Evolutionary conservation across 2,113 vertebrate genomes (phyloP), one percentile per base, ranked within the genome.

Genomic region (Platichthys stellatus): DNA sequence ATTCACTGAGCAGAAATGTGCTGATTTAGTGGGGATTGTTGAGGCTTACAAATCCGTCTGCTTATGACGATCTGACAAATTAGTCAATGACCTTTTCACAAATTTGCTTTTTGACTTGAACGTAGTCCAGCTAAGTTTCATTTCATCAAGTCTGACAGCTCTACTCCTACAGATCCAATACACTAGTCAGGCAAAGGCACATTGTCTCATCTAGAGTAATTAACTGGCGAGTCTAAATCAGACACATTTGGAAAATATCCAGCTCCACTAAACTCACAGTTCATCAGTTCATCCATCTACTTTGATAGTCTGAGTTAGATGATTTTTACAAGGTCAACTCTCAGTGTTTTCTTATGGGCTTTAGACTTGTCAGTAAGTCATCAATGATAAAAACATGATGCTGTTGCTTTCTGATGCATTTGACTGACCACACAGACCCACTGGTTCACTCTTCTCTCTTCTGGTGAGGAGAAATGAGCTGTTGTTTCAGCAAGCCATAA

Each of bases 341-440:
- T 3, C 23, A 18, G 23, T 49, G n/a, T 63, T 69, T 78, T 15
- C 58, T 71, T 64, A 63, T 78, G 74, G 65, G 13, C 49, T 40
- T 76, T 20, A n/a, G 54, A 70, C 88, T 53, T 53, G 51, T 53
- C 78, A 83, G 80, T 84, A 74, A 15, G 31, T 78, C 40, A 21
- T 80, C 71, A 86, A 84, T 83, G 83, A 86, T 78, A 64, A 85
- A 90, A 74, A 31, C 68, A n/a, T 53, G n/a, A 53, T n/a, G 18
- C 51, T 53, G 51, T 53, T 14, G 51, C 20, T n/a, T n/a, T 54
- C 51, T 5, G 20, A 3, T 21, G 20, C 20, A n/a, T 9, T 21
- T n/a, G 10, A n/a, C 20, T 9, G 20, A 54, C 86, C 75, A 65
- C 68, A 62, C 59, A 79, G 49, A 86, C 26, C 72, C 38, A 17